These are phyloP conservation scores for Colostygia pectinataria DNA, from an alignment of 2,888 invertebrate species.

Conservation along the genomic window DNA sequence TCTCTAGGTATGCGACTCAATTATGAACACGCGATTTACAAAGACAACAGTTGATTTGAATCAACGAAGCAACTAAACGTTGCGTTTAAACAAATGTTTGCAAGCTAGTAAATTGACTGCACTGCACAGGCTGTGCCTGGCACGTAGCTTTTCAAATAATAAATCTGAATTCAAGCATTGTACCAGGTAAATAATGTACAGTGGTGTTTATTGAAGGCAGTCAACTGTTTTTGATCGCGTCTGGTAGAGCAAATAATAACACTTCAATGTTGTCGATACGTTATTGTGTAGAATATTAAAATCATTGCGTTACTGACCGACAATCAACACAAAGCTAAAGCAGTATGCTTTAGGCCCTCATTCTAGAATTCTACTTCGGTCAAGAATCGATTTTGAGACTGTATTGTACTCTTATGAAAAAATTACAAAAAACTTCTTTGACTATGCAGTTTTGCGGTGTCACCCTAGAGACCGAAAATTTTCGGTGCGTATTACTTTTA, in stretches of 20 bases:
- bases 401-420: too few relatives aligned
- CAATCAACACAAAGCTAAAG: too few relatives aligned
- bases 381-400: too few relatives aligned
- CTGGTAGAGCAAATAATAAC: constrained; percentile 8
- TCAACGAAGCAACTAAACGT: constrained; percentile 3
- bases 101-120: constrained; percentile 25
- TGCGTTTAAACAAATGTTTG: constrained; percentile 29
- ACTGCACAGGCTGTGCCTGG: constrained; percentile 42
- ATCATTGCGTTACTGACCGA: too few relatives aligned
- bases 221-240: constrained; percentile 3
- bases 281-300: too few relatives aligned
- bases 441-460: too few relatives aligned
- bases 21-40: constrained; percentile 28
- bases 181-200: constrained; percentile 23
- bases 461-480: too few relatives aligned
- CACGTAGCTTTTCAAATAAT: constrained; percentile 36
- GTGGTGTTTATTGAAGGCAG: constrained; percentile 9
- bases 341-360: too few relatives aligned
- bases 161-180: constrained; percentile 18
- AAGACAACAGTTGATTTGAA: constrained; percentile 24
- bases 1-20: constrained; percentile 13
- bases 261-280: neutral
- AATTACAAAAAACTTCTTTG: too few relatives aligned
- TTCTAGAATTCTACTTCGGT: too few relatives aligned
- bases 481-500: too few relatives aligned